Conservation (phyloP, 1,140 invertebrate genomes). For the Paracyclopina nana region DNA sequence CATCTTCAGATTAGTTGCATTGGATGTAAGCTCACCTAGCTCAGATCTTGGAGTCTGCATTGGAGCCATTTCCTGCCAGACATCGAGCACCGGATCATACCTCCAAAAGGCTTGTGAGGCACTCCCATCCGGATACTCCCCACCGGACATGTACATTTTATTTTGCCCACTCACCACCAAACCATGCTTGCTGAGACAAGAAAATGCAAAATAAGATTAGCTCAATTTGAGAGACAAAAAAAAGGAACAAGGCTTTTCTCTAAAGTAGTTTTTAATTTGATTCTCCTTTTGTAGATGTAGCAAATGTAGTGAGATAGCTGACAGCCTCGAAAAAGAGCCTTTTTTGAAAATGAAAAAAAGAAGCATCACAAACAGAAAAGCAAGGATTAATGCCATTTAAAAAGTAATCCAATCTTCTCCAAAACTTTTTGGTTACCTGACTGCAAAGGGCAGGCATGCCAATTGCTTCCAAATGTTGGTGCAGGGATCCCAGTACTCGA, state of each 20-base stretch:
- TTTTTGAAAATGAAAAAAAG: too few species aligned
- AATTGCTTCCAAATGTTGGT: constrained; percentile 26
- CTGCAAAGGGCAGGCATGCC: constrained; percentile 30
- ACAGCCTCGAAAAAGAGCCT: not conserved
- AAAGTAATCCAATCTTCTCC: not conserved
- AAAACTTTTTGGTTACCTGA: constrained; percentile 26
- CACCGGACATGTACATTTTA: constrained; percentile 34
- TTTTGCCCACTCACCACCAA: constrained; percentile 34
- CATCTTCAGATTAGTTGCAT: too few species aligned
- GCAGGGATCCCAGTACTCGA: constrained; percentile 32
- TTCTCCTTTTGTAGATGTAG: too few species aligned
- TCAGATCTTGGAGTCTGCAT: constrained; percentile 25
- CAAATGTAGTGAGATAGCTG: not conserved
- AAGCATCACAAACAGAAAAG: too few species aligned
- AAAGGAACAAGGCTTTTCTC: too few species aligned
- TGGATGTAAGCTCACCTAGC: too few species aligned
- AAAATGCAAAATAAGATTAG: constrained; percentile 18
- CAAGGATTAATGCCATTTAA: constrained; percentile 2
- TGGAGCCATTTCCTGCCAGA: constrained; percentile 33
- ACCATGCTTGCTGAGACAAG: constrained; percentile 31
- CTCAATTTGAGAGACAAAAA: too few species aligned
- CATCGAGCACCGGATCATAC: constrained; percentile 34
- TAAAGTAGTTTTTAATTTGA: too few species aligned
- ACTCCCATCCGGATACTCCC: constrained; percentile 36
- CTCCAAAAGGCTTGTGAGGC: constrained; percentile 31